Conservation (phyloP, 2,113 vertebrate genomes). For the Gasterosteus nipponicus region DNA sequence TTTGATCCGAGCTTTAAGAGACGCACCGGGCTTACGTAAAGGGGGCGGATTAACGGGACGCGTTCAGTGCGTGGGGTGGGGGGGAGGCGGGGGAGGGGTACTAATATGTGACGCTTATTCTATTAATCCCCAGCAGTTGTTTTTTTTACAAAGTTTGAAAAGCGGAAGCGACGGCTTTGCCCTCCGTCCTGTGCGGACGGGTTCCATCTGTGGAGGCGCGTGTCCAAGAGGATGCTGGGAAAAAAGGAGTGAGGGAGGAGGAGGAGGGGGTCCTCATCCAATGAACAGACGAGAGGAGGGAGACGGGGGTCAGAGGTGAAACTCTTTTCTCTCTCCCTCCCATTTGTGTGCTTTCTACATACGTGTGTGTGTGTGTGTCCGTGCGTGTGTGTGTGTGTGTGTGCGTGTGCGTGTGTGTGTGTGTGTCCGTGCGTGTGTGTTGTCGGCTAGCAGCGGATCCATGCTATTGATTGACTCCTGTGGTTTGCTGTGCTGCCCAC, state of each 20-base stretch:
- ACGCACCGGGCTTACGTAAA: no score
- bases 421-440: slow-evolving; percentile 68
- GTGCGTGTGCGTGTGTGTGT: slow-evolving; percentile 42
- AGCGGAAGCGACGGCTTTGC: background rate
- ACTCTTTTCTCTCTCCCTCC: slow-evolving; percentile 57
- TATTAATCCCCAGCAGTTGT: slow-evolving; percentile 27
- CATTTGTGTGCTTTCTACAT: slow-evolving; percentile 60
- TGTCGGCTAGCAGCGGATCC: slow-evolving; percentile 81
- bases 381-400: slow-evolving; percentile 43
- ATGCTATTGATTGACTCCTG: slow-evolving; percentile 85
- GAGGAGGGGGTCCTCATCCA: slow-evolving; percentile 70
- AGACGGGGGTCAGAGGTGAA: slow-evolving; percentile 73
- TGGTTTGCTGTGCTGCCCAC: slow-evolving; percentile 80
- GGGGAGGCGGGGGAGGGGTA: slow-evolving; percentile 58
- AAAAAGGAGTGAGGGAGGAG: slow-evolving; percentile 30
- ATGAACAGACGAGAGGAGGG: slow-evolving; percentile 76
- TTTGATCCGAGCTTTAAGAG: slow-evolving; percentile 72
- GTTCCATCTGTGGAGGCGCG: slow-evolving; percentile 66
- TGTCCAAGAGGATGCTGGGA: slow-evolving; percentile 70
- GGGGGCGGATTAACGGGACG: slow-evolving; percentile 56
- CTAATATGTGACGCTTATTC: slow-evolving; percentile 55
- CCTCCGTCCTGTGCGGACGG: slow-evolving; percentile 42
- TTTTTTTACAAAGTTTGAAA: slow-evolving; percentile 16
- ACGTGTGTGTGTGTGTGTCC: slow-evolving; percentile 41
- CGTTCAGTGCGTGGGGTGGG: slow-evolving; percentile 55